Evolutionary conservation across 2,888 invertebrate genomes (phyloP), one percentile per base, ranked within the genome.

Genomic region (Strigamia transsilvanica): DNA sequence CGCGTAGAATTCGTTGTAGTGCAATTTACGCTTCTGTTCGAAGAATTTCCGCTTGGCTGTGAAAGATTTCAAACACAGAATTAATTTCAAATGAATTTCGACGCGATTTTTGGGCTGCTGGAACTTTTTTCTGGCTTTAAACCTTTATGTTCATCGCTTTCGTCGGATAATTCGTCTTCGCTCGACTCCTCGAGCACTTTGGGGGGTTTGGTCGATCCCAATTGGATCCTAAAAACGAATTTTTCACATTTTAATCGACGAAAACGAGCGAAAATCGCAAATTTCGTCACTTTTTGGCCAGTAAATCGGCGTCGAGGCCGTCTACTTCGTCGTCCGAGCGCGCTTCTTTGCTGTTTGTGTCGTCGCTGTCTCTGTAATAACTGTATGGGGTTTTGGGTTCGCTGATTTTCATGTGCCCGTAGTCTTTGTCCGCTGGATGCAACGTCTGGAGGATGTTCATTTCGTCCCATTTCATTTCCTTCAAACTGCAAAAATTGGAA

Each of bases 341-440:
- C 12, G 85, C 85, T 32, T 85, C 85, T 79, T 80, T 90, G 77
- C 88, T 61, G 7, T 83, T 82, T 61, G 61, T 61, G 61, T 87
- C 86, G 82, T 89, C 88, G 23, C 86, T 86, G 73, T 89, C 89
- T 79, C 88, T 87, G 82, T 87, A 88, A 84, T 91, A 92, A 87
- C 92, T 92, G 86, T 91, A 95, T 0, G 99, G 99, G 34, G 99
- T 99, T 89, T 98, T 98, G 1, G 99, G 99, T 89, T 99, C 99
- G 86, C 97, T 95, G 84, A 94, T 93, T 89, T 99, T 99, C 98
- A 99, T 99, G 87, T 97, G 97, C 10, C 99, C 99, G 89, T 99
- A 99, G 89, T 99, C 99, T 90, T 99, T 99, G 88, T 97, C 97
- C 27, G 94, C 91, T 66, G 99, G 99, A 90, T 99, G 99, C 87